phyloP scores from a whole-genome alignment of 2,797 vertebrate species.

The Jordanella pulchra region DNA sequence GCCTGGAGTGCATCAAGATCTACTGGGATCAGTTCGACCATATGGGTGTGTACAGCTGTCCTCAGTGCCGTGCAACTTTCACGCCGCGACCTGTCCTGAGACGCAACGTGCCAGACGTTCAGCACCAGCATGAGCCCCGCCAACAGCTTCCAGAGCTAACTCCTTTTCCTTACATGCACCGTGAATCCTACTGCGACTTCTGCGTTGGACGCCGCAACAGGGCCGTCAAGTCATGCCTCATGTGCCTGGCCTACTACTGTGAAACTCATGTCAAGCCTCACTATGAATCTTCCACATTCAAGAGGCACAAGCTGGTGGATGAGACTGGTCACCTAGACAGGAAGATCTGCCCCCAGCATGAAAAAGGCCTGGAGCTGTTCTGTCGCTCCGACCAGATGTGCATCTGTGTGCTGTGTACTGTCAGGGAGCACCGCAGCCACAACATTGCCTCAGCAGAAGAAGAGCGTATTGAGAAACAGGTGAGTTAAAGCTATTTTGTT shows the following conservation, averaged over 20 bases:
- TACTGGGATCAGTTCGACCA: slow-evolving; percentile 85
- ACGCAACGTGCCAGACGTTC: slow-evolving; percentile 76
- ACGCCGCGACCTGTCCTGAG: slow-evolving; percentile 80
- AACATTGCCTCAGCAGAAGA: slow-evolving; percentile 82
- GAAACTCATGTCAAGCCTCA: slow-evolving; percentile 82
- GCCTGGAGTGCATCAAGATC: slow-evolving; percentile 83
- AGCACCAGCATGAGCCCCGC: slow-evolving; percentile 61
- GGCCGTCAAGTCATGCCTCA: slow-evolving; percentile 82
- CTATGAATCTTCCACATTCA: slow-evolving; percentile 83
- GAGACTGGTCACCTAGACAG: slow-evolving; percentile 83
- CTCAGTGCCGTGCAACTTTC: slow-evolving; percentile 82
- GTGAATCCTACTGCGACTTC: slow-evolving; percentile 84
- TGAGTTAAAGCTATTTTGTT: slow-evolving; percentile 30
- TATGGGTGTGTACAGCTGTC: slow-evolving; percentile 81
- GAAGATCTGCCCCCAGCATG: slow-evolving; percentile 84
- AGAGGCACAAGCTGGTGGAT: slow-evolving; percentile 84
- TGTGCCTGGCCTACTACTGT: slow-evolving; percentile 84
- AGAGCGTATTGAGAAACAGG: slow-evolving; percentile 81
- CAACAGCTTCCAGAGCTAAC: slow-evolving; percentile 63
- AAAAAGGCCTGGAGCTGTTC: slow-evolving; percentile 83
- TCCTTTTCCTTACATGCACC: slow-evolving; percentile 64
- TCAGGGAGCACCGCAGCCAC: slow-evolving; percentile 81
- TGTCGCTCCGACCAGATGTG: slow-evolving; percentile 85
- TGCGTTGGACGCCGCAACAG: slow-evolving; percentile 77
- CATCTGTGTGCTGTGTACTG: slow-evolving; percentile 82